Conservation (phyloP, 2,113 vertebrate species). For the Sander vitreus region DNA sequence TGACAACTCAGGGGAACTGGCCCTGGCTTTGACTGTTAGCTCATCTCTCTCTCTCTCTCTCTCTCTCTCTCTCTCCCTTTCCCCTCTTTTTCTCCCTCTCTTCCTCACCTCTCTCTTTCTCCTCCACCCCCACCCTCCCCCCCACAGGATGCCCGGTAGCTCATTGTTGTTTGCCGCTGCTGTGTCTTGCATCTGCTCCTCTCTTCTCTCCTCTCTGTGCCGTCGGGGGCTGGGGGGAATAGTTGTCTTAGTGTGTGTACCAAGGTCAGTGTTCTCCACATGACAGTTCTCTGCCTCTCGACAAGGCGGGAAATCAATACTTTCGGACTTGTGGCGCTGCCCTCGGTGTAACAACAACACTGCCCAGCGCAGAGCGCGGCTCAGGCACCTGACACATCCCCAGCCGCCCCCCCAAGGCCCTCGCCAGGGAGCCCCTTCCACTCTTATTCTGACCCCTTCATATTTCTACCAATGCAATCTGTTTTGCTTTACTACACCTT, state of each 20-base stretch:
- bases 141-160: conserved; percentile 54
- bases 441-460: conserved; percentile 78
- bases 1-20: conserved; percentile 82
- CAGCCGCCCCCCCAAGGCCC: conserved; percentile 72
- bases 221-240: conserved; percentile 88
- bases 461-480: conserved; percentile 85
- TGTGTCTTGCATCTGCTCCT: conserved; percentile 89
- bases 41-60: conserved; percentile 79
- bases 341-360: conserved; percentile 98
- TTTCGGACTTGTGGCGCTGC: conserved; percentile 98
- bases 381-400: conserved; percentile 96
- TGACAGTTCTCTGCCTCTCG: conserved; percentile 98
- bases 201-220: conserved; percentile 70
- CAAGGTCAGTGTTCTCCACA: conserved; percentile 95
- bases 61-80: conserved; percentile 84
- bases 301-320: conserved; percentile 99
- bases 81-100: conserved; percentile 50
- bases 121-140: conserved; percentile 6
- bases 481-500: conserved; percentile 79
- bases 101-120: conserved; percentile 37
- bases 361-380: conserved; percentile 66
- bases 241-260: conserved; percentile 92
- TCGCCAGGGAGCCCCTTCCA: conserved; percentile 91
- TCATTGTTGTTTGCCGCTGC: conserved; percentile 80
- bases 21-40: conserved; percentile 81